phyloP scores from a whole-genome alignment of 2,888 invertebrate species.

The Epirrita christyi region DNA sequence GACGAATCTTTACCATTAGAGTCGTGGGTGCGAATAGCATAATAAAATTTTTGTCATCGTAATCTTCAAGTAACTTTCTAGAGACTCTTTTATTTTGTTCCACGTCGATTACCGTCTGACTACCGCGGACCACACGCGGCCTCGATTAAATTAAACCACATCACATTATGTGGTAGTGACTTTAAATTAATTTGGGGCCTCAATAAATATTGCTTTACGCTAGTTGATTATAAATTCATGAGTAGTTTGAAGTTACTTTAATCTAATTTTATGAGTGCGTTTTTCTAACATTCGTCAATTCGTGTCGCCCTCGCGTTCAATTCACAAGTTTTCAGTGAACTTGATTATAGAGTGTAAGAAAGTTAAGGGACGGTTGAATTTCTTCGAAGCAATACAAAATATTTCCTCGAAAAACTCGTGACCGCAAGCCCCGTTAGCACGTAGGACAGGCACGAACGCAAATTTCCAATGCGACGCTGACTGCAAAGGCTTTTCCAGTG shows the following conservation, averaged over 20 bases:
- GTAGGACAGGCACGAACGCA: slow-evolving; percentile 67
- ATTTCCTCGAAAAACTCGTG: slow-evolving; percentile 57
- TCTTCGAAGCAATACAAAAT: slow-evolving; percentile 50
- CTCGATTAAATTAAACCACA: slow-evolving; percentile 74
- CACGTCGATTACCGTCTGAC: slow-evolving; percentile 61
- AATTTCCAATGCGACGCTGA: slow-evolving; percentile 67
- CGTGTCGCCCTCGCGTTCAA: slow-evolving; percentile 19
- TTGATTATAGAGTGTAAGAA: slow-evolving; percentile 20
- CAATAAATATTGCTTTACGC: slow-evolving; percentile 64
- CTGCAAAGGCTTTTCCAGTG: slow-evolving; percentile 76
- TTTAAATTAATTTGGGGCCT: slow-evolving; percentile 64
- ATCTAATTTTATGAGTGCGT: slow-evolving; percentile 43
- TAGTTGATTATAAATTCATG: slow-evolving; percentile 57
- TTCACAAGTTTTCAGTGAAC: slow-evolving; percentile 16
- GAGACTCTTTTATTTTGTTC: slow-evolving; percentile 63
- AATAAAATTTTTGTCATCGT: slow-evolving; percentile 56
- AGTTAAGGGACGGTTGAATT: slow-evolving; percentile 22
- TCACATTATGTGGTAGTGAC: slow-evolving; percentile 63
- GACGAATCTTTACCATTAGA: slow-evolving; percentile 39
- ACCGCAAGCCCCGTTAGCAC: slow-evolving; percentile 50
- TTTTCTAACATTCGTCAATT: slow-evolving; percentile 32
- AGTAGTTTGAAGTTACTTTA: slow-evolving; percentile 45
- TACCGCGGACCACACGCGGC: slow-evolving; percentile 78
- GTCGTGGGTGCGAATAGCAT: slow-evolving; percentile 45
- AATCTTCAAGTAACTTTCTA: slow-evolving; percentile 65